Evolutionary conservation across 2,888 invertebrate genomes (phyloP), one percentile per base, ranked within the genome.

Genomic region (Saturnia pavonia): DNA sequence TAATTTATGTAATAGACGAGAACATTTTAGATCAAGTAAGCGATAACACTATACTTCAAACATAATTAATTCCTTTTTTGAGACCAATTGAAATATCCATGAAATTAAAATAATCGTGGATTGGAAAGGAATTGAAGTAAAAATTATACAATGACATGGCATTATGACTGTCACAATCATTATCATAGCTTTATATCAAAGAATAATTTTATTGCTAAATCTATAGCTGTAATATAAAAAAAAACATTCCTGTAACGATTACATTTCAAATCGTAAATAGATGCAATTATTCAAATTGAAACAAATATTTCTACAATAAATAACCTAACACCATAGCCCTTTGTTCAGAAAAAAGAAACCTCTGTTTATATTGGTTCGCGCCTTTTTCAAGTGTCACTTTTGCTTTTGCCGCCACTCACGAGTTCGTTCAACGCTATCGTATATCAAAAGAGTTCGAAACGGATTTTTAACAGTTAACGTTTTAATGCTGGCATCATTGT

Each of bases 331-430:
- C 40, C 40, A 40, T 51, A 70, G 70, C 54, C 54, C 70, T 54
- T 87, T 90, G 88, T 88, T 78, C 86, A 85, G 82, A 84, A 87
- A 89, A 89, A 85, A 80, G 85, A 85, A 73, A 79, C 80, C 81
- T 81, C 80, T 91, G 91, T 92, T 92, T 92, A 91, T 89, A 88
- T 89, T 89, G 87, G 88, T 91, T 93, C 88, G 90, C 91, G 92
- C 92, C 91, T 90, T 92, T 91, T 92, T 92, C 91, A 89, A 94
- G 92, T 92, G 92, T 92, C 93, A 92, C 92, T 93, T 65, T 92
- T 91, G 88, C 91, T 89, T 88, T 89, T 89, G 88, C 90, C 89
- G 90, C 89, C 89, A 86, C 87, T 88, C 75, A 85, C 81, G 82
- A 82, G 77, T 82, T 81, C 82, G 81, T 85, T 89, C 93, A 93